Evolutionary conservation across 2,797 vertebrate genomes (phyloP), one percentile per base, ranked within the genome.

Genomic region (Crocodylus rhombifer): DNA sequence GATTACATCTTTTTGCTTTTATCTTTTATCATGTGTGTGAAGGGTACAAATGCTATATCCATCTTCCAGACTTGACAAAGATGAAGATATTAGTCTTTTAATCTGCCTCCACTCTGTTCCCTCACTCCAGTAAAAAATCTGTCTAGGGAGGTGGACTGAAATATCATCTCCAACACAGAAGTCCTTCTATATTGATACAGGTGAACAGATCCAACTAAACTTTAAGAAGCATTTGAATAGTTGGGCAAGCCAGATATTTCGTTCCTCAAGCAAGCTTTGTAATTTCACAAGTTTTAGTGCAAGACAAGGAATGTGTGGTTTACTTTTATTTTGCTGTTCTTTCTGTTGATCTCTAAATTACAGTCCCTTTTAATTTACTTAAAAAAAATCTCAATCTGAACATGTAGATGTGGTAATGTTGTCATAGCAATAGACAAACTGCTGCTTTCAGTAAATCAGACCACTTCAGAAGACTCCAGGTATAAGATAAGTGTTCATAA

Each of bases 1-100:
- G 30, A 89, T 86, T 92, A 77, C 14, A 86, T 64, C 23, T 84
- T 91, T 92, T 57, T 65, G 60, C 11, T 57, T 88, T 69, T 83
- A 51, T 91, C 30, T 23, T 92, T 90, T 14, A n/a, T 61, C 57
- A 51, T 14, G 2, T 36, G 25, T 65, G 78, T 85, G 75, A 92
- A 20, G 18, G 30, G 3, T 87, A 65, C 18, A 14, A 42, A 60
- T 14, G 36, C 4, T 26, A 60, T n/a, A 36, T 80, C 18, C 90
- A 51, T 51, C 42, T 26, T 51, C 3, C 13, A 77, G 63, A 36
- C 26, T n/a, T 77, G 12, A 90, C n/a, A 11, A 69, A 69, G 62
- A 83, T 60, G 7, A 90, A 78, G 10, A 58, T 4, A 28, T n/a
- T 77, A 77, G 28, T 87, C 65, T 62, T 62, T 77, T 30, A 76